Percentiles rank a stretch among this genome's conserved stretches.
phyloP scores from a whole-genome alignment of 2,113 vertebrate genomes.

The Pseudopipra pipra region DNA sequence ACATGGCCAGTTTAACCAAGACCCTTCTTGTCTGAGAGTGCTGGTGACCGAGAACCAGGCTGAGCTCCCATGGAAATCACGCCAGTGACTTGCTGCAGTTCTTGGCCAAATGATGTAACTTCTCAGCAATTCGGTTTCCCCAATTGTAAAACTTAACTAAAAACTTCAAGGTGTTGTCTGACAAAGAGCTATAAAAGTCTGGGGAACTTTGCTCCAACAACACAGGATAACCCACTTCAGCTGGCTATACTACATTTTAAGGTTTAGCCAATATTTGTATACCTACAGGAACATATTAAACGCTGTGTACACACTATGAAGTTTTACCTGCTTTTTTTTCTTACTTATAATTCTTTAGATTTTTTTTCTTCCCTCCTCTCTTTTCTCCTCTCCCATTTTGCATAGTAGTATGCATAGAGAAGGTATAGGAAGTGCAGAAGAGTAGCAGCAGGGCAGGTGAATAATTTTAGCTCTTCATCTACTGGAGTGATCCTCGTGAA shows the following conservation, averaged over 20 bases:
- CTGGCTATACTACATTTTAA: neutral
- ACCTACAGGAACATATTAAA: neutral
- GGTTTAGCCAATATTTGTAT: neutral
- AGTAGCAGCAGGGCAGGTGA: neutral
- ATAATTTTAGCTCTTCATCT: neutral
- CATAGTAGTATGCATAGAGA: neutral
- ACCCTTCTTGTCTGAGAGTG: neutral
- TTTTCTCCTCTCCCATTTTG: neutral
- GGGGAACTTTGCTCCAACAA: neutral
- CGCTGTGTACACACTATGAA: neutral
- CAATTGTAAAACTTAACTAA: neutral
- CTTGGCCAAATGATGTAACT: neutral
- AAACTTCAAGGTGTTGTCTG: neutral
- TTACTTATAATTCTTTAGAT: neutral
- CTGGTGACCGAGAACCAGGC: neutral
- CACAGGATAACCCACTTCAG: neutral
- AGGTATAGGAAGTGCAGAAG: neutral
- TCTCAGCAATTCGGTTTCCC: neutral
- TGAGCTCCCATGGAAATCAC: neutral
- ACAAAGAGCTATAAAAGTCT: neutral
- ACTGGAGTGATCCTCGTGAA: neutral
- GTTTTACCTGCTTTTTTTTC: neutral
- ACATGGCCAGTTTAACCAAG: neutral
- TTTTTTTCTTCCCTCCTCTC: neutral
- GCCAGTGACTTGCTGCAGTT: neutral